phyloP scores from a whole-genome alignment of 2,797 vertebrate genomes.

The Cirrhinus molitorella region DNA sequence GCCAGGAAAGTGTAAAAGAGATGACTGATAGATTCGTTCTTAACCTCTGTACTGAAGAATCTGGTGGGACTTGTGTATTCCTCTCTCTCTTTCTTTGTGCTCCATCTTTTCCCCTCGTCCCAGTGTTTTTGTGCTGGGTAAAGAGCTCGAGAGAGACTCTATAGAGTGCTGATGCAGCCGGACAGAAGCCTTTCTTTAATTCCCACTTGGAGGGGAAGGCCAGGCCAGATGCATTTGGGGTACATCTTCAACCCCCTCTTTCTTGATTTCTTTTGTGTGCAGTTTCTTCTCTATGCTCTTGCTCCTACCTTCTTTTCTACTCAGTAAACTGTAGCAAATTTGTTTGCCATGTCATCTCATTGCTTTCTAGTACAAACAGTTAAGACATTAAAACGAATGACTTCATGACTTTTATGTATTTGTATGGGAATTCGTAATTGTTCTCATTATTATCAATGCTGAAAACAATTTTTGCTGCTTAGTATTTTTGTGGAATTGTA shows the following conservation, averaged over 20 bases:
- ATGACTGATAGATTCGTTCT: conserved; percentile 55
- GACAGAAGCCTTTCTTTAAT: conserved; percentile 69
- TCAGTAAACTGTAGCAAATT: not conserved
- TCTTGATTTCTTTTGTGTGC: conserved; percentile 43
- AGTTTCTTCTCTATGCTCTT: conserved; percentile 39
- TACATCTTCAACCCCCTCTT: conserved; percentile 20
- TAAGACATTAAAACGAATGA: not conserved
- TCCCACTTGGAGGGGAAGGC: conserved; percentile 55
- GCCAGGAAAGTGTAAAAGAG: conserved; percentile 41
- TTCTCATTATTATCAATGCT: too few relatives aligned
- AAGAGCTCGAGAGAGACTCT: conserved; percentile 64
- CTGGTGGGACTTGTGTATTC: conserved; percentile 62
- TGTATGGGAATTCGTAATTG: not conserved
- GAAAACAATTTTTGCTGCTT: not conserved
- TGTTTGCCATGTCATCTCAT: not conserved
- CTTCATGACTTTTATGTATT: not conserved
- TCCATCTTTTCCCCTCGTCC: conserved; percentile 67
- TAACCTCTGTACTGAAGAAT: conserved; percentile 73
- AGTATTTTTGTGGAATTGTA: not conserved
- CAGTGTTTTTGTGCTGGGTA: conserved; percentile 69
- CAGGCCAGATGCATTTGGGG: conserved; percentile 24
- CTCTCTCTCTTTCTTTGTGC: conserved; percentile 65
- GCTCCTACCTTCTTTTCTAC: conserved; percentile 28
- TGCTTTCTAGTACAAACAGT: not conserved
- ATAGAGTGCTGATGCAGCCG: conserved; percentile 71